Evolutionary conservation across 2,797 vertebrate genomes (phyloP).

Genomic region (Gouania willdenowi): DNA sequence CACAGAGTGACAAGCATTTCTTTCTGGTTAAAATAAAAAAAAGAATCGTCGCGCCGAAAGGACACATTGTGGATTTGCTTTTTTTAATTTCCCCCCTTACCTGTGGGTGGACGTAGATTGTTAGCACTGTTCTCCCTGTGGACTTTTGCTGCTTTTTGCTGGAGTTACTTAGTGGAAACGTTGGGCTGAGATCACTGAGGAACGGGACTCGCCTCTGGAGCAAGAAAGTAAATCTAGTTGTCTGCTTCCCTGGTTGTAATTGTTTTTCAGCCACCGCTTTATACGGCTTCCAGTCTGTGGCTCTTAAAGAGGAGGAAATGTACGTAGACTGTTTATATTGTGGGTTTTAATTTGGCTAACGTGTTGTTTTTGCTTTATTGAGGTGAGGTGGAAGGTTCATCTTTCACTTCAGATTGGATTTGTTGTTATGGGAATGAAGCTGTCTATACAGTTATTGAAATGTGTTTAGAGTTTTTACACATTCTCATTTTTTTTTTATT

Average conservation of each 20-base stretch:
- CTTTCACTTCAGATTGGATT: constrained; percentile 38
- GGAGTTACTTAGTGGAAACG: constrained; percentile 74
- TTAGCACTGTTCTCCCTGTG: constrained; percentile 35
- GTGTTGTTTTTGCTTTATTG: constrained; percentile 16
- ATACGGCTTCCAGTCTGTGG: constrained; percentile 60
- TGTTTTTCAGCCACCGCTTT: constrained; percentile 73
- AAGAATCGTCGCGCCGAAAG: constrained; percentile 50
- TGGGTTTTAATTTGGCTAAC: neutral
- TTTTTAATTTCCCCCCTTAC: constrained; percentile 43
- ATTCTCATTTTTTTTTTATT: neutral
- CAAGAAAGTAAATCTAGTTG: constrained; percentile 83
- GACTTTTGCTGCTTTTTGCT: constrained; percentile 69
- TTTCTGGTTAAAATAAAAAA: constrained; percentile 76
- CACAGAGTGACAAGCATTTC: constrained; percentile 86
- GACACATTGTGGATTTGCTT: constrained; percentile 71
- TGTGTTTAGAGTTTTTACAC: constrained; percentile 3
- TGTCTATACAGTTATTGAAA: constrained; percentile 11
- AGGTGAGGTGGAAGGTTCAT: constrained; percentile 18
- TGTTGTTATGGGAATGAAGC: constrained; percentile 16
- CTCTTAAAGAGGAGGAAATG: constrained; percentile 67
- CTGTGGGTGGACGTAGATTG: constrained; percentile 66
- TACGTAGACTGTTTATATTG: constrained; percentile 30
- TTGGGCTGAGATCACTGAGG: constrained; percentile 70
- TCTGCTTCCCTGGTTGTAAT: constrained; percentile 75
- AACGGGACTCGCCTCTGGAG: constrained; percentile 72